Evolutionary conservation across 1,140 invertebrate genomes (phyloP).

Genomic region (Papilio aristodemus): DNA sequence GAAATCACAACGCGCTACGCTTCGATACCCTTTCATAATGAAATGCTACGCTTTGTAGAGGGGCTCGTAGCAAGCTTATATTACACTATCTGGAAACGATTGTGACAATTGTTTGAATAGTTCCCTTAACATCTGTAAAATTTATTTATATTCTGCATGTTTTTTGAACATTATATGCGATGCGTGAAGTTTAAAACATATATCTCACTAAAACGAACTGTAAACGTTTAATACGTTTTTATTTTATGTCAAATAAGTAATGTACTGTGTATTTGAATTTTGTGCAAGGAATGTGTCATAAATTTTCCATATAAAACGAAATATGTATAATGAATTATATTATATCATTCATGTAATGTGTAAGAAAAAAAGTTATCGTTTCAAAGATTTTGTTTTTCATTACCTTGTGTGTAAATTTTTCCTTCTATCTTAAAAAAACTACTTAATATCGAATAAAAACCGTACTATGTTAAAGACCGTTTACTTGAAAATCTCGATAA

Average conservation of each 20-base stretch:
- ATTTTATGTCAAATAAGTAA: too few species aligned
- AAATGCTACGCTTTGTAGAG: slow-evolving; percentile 6
- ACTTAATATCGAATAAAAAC: not conserved
- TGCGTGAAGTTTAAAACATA: too few species aligned
- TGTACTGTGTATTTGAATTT: too few species aligned
- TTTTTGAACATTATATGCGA: too few species aligned
- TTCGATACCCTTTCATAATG: not conserved
- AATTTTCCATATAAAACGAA: too few species aligned
- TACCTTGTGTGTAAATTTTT: not conserved
- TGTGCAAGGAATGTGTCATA: too few species aligned
- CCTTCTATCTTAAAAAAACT: not conserved
- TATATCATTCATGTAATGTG: too few species aligned
- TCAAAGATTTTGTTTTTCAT: not conserved
- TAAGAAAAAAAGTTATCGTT: not conserved
- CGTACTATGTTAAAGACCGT: not conserved
- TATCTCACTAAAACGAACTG: too few species aligned
- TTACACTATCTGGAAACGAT: not conserved
- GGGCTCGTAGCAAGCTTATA: not conserved
- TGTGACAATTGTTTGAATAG: not conserved
- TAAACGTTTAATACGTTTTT: too few species aligned
- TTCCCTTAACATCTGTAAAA: not conserved
- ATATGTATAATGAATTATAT: too few species aligned
- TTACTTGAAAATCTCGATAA: not conserved
- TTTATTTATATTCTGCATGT: not conserved
- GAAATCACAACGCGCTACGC: not conserved